Conservation (phyloP, 1,140 invertebrate species). For the Ditylenchus dipsaci region DNA sequence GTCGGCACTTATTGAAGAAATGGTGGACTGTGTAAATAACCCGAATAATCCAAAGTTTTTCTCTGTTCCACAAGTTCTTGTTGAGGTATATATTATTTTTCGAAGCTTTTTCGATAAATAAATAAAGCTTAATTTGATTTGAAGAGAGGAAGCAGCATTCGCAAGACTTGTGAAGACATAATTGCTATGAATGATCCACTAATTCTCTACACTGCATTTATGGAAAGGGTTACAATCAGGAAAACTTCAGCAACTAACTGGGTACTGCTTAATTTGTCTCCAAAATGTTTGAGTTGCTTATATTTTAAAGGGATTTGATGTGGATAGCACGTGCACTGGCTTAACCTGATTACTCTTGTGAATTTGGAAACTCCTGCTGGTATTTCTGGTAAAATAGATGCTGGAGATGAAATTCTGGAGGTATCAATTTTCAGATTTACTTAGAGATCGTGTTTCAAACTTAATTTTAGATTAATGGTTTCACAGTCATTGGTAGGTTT, state of each 20-base stretch:
- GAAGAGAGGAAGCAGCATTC: slow-evolving; percentile 30
- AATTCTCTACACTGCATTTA: slow-evolving; percentile 37
- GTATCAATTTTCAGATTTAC: too few species aligned
- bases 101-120: too few species aligned
- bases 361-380: slow-evolving; percentile 17
- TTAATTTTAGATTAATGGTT: slow-evolving; percentile 23
- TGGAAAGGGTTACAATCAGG: slow-evolving; percentile 33
- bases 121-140: slow-evolving; percentile 6
- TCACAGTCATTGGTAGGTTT: slow-evolving; percentile 25
- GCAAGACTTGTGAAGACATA: slow-evolving; percentile 27
- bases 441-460: too few species aligned
- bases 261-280: slow-evolving; percentile 1
- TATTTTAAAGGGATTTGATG: slow-evolving; percentile 34
- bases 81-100: slow-evolving; percentile 20
- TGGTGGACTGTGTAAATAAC: slow-evolving; percentile 39
- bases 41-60: slow-evolving; percentile 43
- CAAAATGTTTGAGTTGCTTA: slow-evolving; percentile 7
- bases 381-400: slow-evolving; percentile 32
- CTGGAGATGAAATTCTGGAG: slow-evolving; percentile 40
- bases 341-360: slow-evolving; percentile 35
- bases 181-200: slow-evolving; percentile 22
- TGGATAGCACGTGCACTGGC: slow-evolving; percentile 27
- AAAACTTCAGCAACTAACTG: slow-evolving; percentile 19
- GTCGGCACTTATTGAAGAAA: slow-evolving; percentile 24
- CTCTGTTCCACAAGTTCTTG: slow-evolving; percentile 40